These are phyloP conservation scores for Holotrichia oblita DNA, from an alignment of 1,140 invertebrate genomes.

Conservation along the genomic window DNA sequence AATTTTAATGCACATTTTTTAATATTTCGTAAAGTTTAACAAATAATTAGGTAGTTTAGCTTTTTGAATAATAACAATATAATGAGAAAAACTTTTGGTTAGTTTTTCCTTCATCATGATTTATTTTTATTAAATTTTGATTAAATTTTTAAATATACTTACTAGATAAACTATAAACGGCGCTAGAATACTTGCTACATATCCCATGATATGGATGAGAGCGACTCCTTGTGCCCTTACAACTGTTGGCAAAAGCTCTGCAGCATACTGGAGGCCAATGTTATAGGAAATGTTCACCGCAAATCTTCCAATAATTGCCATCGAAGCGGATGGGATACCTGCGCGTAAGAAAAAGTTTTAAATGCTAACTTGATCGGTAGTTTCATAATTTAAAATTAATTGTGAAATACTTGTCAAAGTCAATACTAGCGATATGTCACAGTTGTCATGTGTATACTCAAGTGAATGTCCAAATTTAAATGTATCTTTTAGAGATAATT, in stretches of 20 bases:
- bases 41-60: too few relatives aligned
- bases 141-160: constrained; percentile 55
- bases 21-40: too few relatives aligned
- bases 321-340: constrained; percentile 73
- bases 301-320: constrained; percentile 83
- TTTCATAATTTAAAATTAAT: neutral
- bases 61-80: too few relatives aligned
- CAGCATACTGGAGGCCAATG: constrained; percentile 88
- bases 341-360: constrained; percentile 49
- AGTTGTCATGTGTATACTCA: neutral
- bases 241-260: constrained; percentile 86
- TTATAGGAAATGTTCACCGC: constrained; percentile 89
- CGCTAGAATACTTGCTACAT: constrained; percentile 81
- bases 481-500: neutral
- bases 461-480: neutral
- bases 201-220: constrained; percentile 86
- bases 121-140: too few relatives aligned
- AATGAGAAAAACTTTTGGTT: too few relatives aligned
- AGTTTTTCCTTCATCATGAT: too few relatives aligned
- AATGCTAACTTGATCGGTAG: neutral
- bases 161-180: constrained; percentile 86
- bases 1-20: too few relatives aligned
- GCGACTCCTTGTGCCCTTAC: constrained; percentile 85
- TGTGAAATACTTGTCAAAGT: neutral
- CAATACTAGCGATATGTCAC: neutral